Evolutionary conservation across 2,797 vertebrate species (phyloP).

Genomic region (Esox lucius): DNA sequence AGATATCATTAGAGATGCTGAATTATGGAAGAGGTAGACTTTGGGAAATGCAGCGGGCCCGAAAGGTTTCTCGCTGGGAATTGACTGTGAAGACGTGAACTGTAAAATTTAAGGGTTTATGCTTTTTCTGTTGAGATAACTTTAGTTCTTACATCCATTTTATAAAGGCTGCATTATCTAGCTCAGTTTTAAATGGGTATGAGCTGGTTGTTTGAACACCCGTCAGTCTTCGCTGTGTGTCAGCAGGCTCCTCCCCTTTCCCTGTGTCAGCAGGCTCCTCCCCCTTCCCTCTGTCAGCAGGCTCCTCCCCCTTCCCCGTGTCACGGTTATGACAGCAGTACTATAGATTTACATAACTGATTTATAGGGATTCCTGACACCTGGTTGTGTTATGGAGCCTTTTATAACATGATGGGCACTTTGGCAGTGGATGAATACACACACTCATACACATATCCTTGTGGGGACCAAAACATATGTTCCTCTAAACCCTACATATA

Average conservation of each 20-base stretch:
- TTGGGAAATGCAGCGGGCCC: constrained; percentile 1
- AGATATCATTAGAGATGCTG: background rate
- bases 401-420: no score
- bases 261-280: no score
- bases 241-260: no score
- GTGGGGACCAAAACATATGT: no score
- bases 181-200: background rate
- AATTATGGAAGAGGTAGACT: background rate
- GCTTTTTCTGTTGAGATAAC: background rate
- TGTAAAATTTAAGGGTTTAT: background rate
- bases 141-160: background rate
- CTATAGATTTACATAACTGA: no score
- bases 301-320: no score
- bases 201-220: background rate
- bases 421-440: no score
- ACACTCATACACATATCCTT: no score
- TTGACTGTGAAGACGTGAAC: background rate
- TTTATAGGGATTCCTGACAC: no score
- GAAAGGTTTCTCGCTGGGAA: constrained; percentile 4
- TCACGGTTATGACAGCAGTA: no score
- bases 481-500: no score
- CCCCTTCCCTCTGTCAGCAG: background rate
- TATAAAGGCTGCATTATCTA: background rate
- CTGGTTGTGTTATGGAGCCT: no score
- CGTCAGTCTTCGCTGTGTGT: background rate